These are phyloP conservation scores for Hexactinellida sp. DNA, from an alignment of 37 sponge, comb jelly and placozoan species.

Conservation along the genomic window DNA sequence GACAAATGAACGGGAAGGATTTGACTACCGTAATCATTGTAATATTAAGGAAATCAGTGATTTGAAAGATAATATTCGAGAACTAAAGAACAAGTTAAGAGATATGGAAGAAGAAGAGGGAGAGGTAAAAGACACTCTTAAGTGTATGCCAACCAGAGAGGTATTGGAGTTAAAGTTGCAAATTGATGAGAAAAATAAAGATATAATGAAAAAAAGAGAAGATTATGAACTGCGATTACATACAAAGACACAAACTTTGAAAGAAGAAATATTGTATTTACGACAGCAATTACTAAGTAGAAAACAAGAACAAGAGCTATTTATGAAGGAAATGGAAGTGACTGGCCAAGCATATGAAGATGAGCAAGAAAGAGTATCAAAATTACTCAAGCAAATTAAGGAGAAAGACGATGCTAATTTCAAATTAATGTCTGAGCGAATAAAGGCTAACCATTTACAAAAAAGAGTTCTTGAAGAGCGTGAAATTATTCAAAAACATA, in stretches of 20 bases:
- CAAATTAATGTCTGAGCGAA: conserved; percentile 90
- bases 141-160: neutral
- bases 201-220: conserved; percentile 8
- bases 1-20: neutral
- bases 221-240: conserved; percentile 2
- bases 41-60: neutral
- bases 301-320: conserved; percentile 61
- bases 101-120: conserved; percentile 12
- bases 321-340: conserved; percentile 79
- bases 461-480: conserved; percentile 63
- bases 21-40: neutral
- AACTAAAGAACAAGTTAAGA: neutral
- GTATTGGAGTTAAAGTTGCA: neutral
- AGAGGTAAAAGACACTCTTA: neutral
- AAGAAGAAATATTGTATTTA: neutral
- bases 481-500: conserved; percentile 34
- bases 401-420: conserved; percentile 98
- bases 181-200: conserved; percentile 18
- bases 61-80: neutral
- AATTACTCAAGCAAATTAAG: conserved; percentile 72
- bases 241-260: neutral
- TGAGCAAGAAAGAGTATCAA: conserved; percentile 79
- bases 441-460: conserved; percentile 57
- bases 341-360: conserved; percentile 89
- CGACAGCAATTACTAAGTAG: neutral